Base-by-base conservation (phyloP, 2,888 invertebrate genomes). In the Schizaphis graminum region DNA sequence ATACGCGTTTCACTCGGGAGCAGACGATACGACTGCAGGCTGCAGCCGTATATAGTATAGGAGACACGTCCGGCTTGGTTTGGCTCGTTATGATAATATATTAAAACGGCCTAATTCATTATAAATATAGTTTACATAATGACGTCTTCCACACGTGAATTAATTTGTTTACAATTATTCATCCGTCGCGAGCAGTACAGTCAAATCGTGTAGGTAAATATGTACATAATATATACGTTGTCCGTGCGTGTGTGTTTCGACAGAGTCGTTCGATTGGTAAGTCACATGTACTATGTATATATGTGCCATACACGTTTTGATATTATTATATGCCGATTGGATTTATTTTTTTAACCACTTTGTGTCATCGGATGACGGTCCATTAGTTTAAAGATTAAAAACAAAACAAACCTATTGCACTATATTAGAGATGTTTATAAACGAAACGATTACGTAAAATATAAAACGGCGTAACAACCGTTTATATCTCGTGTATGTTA, bases 161-260 rank as follows among this genome's bases (percentile, higher is more conserved):
- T 89, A 41, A 89, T 57, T 89, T 56, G 57, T 89, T 89, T 89
- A 89, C 35, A 35, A 77, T 77, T 77, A 77, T 77, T 77, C 77
- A 77, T 77, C 77, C 77, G 21, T 35, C 35, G 35, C 77, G 35
- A 35, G 21, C 21, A 35, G 77, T 35, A 77, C 35, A 77, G 77
- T 77, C 24, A 77, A 77, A 24, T 77, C 77, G 77, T 77, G 77
- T 41, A 77, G 21, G 35, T 77, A 77, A 57, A 77, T 35, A 77
- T 53, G 26, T 26, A 57, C 11, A 57, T 57, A 57, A 57, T 57
- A 26, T 26, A 77, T 77, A 77, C 77, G 35, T 35, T 8, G 35
- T 77, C 7, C 2, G 21, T 53, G 21, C 21, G 53, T 53, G 44
- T 47, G 67, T n/a, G 35, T 77, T 77, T 77, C 8, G 35, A 77